These are phyloP conservation scores for Limnodromus scolopaceus DNA, from an alignment of 2,797 vertebrate genomes.

Conservation along the genomic window DNA sequence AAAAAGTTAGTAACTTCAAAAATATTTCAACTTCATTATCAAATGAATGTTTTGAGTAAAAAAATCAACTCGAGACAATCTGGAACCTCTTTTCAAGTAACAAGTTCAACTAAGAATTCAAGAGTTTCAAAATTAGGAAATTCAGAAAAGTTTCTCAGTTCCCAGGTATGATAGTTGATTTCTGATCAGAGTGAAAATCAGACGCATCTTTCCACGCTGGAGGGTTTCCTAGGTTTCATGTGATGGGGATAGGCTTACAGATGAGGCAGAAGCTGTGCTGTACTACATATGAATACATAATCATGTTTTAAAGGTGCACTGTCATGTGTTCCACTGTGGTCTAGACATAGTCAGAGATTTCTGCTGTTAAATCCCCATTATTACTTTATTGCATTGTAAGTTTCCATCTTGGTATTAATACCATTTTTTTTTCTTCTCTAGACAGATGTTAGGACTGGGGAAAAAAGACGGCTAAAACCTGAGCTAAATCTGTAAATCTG, in stretches of 20 bases:
- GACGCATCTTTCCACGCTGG: background rate
- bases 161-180: background rate
- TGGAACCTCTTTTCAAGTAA: background rate
- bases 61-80: background rate
- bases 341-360: background rate
- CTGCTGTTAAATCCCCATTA: background rate
- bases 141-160: background rate
- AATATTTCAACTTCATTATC: background rate
- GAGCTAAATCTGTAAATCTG: background rate
- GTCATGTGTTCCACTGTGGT: background rate
- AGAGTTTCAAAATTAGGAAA: background rate
- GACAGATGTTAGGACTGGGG: background rate
- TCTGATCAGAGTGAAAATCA: background rate
- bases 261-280: background rate
- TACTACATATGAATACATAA: background rate
- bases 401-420: background rate
- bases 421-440: background rate
- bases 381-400: background rate
- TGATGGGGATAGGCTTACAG: background rate
- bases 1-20: background rate
- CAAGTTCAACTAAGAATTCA: background rate
- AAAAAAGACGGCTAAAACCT: rapidly evolving
- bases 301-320: background rate
- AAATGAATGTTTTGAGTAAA: background rate
- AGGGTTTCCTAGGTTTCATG: background rate